Evolutionary conservation across 2,113 vertebrate genomes (phyloP).

Genomic region (Istiophorus platypterus): DNA sequence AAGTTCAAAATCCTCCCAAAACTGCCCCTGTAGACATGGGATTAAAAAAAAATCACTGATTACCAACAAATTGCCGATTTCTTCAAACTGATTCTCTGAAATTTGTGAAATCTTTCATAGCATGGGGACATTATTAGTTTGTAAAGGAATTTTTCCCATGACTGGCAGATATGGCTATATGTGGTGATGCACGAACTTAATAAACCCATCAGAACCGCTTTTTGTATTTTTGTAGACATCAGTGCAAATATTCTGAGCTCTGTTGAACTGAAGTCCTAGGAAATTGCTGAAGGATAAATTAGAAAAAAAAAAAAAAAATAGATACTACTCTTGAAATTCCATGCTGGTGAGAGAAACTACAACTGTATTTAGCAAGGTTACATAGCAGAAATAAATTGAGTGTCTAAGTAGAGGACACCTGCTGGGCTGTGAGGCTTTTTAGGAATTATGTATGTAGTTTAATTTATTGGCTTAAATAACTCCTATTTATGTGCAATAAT

Average conservation of each 20-base stretch:
- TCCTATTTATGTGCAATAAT: neutral
- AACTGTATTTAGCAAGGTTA: conserved; percentile 8
- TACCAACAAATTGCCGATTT: conserved; percentile 10
- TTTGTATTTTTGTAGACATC: neutral
- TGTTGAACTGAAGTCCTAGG: neutral
- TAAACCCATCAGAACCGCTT: neutral
- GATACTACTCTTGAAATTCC: neutral
- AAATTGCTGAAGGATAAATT: neutral
- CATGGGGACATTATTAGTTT: neutral
- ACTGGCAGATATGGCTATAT: neutral
- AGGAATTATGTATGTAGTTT: conserved; percentile 2
- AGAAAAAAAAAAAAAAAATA: neutral
- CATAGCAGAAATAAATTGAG: neutral
- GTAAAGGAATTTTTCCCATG: neutral
- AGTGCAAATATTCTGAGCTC: neutral
- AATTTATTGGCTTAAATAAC: neutral
- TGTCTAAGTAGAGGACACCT: neutral
- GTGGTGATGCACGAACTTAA: too few relatives aligned
- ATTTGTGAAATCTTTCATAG: neutral
- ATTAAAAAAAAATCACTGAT: conserved; percentile 32
- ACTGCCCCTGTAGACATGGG: conserved; percentile 14
- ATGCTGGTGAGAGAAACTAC: neutral
- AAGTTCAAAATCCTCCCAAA: conserved; percentile 29
- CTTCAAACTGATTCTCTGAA: neutral
- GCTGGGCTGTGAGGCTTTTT: neutral